These are phyloP conservation scores for Pachyrhynchus sulphureomaculatus DNA, from an alignment of 1,140 invertebrate genomes.

Conservation along the genomic window DNA sequence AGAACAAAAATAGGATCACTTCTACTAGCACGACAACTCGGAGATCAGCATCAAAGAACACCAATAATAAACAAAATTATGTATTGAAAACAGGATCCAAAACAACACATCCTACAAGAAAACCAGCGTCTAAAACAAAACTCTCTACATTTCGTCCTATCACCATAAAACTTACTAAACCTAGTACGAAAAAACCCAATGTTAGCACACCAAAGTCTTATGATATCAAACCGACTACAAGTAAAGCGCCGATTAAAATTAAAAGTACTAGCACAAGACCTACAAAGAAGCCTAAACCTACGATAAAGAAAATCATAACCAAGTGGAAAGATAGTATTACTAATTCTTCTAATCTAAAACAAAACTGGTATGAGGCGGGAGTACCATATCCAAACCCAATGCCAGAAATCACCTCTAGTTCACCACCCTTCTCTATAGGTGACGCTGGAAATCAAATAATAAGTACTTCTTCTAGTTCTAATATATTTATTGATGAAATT, in stretches of 20 bases:
- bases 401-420: conserved; percentile 44
- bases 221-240: background rate
- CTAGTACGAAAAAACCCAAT: conserved; percentile 1
- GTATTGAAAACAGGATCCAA: too few relatives aligned
- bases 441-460: conserved; percentile 11
- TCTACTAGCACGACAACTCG: too few relatives aligned
- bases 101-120: background rate
- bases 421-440: conserved; percentile 40
- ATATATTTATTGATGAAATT: conserved; percentile 7
- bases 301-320: conserved; percentile 27
- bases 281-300: conserved; percentile 31
- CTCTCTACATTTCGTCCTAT: conserved; percentile 9
- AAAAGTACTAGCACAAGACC: conserved; percentile 6
- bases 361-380: conserved; percentile 39
- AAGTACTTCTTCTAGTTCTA: background rate
- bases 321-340: conserved; percentile 25
- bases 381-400: conserved; percentile 41
- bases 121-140: background rate
- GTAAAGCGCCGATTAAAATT: background rate
- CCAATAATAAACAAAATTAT: too few relatives aligned
- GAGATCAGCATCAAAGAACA: too few relatives aligned
- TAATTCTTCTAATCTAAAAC: conserved; percentile 34
- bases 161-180: conserved; percentile 28
- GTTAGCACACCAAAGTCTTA: background rate
- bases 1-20: background rate